phyloP scores from a whole-genome alignment of 2,888 invertebrate species.

The Eustalomyia histrio region DNA sequence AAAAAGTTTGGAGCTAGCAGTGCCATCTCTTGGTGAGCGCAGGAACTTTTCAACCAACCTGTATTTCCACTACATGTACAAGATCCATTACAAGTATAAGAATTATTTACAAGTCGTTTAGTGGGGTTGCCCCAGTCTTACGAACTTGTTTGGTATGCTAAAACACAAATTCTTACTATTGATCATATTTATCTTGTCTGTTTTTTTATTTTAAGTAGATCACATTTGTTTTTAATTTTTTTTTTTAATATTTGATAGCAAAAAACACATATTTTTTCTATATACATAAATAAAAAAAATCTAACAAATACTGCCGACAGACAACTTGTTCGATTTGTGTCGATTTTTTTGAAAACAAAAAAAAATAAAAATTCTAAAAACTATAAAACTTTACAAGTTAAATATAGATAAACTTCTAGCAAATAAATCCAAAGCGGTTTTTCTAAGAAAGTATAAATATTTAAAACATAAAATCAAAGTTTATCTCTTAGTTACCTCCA shows the following conservation, averaged over 20 bases:
- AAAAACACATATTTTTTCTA: constrained; percentile 1
- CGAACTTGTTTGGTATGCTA: neutral
- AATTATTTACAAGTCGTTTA: too few species aligned
- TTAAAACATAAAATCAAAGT: neutral
- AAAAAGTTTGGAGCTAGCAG: too few species aligned
- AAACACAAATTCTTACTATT: neutral
- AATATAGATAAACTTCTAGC: neutral
- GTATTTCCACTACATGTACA: too few species aligned
- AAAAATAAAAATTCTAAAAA: constrained; percentile 10
- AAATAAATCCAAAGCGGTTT: too few species aligned
- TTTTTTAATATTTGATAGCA: constrained; percentile 2
- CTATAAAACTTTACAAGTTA: neutral
- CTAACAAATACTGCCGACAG: constrained; percentile 33
- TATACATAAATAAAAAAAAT: constrained; percentile 26
- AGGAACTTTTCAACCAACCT: too few species aligned
- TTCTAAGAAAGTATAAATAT: neutral
- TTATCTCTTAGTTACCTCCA: constrained; percentile 72
- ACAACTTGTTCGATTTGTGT: constrained; percentile 32
- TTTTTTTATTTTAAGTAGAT: constrained; percentile 5
- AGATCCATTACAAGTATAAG: too few species aligned
- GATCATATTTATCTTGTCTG: constrained; percentile 17
- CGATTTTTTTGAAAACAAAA: neutral
- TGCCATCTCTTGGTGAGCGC: too few species aligned
- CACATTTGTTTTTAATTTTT: constrained; percentile 41
- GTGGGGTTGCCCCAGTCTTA: too few species aligned